Evolutionary conservation across 2,113 vertebrate genomes (phyloP).

Genomic region (Cyanoramphus novaezelandiae): DNA sequence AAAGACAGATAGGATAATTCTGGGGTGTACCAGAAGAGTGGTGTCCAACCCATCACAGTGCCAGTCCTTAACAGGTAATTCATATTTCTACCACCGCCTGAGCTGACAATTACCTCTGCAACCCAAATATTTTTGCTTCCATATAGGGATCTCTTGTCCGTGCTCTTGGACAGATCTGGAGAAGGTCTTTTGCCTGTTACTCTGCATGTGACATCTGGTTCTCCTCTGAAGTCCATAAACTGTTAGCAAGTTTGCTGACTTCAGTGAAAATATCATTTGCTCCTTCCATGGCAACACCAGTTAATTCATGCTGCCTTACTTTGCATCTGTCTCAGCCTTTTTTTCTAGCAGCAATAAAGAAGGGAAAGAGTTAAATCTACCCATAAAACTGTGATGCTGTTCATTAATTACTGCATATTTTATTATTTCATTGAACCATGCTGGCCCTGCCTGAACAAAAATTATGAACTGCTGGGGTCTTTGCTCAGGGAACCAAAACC

Average conservation of each 20-base stretch:
- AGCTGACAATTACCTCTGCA: background rate
- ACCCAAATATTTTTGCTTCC: background rate
- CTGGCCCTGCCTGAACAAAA: constrained; percentile 20
- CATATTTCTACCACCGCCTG: background rate
- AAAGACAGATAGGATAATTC: background rate
- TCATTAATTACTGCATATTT: constrained; percentile 56
- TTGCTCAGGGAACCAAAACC: background rate
- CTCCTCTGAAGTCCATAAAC: background rate
- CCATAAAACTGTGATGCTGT: constrained; percentile 16
- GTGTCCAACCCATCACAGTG: background rate
- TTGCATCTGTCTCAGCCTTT: background rate
- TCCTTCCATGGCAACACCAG: background rate
- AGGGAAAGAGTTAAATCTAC: constrained; percentile 3
- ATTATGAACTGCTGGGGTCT: background rate
- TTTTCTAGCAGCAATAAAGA: background rate
- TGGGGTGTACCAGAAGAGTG: background rate
- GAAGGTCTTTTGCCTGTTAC: background rate
- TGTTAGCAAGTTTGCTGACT: background rate
- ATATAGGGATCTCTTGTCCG: background rate
- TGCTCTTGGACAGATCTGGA: background rate
- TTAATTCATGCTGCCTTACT: background rate
- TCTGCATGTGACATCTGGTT: background rate
- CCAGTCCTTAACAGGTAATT: background rate
- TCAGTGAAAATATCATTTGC: background rate
- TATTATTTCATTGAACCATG: background rate